Percentiles rank a stretch among this genome's conserved stretches.
phyloP scores from a whole-genome alignment of 2,797 vertebrate species.

The Lithobates pipiens region DNA sequence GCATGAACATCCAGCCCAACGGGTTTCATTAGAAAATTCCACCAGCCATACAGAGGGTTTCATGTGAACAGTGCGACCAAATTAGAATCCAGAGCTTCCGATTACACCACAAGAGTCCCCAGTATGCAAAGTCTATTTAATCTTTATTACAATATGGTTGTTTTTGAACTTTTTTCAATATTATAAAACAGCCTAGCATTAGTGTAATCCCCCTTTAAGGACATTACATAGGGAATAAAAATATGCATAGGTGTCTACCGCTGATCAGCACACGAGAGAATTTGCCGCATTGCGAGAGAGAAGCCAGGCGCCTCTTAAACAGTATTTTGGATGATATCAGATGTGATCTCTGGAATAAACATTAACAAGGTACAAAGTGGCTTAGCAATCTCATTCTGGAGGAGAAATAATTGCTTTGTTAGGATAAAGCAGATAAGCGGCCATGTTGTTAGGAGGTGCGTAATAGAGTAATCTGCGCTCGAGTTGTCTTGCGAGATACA shows the following conservation, averaged over 20 bases:
- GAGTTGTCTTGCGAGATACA: slow-evolving; percentile 2
- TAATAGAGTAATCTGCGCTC: slow-evolving; percentile 40
- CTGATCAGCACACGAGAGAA: background rate
- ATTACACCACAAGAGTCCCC: no score
- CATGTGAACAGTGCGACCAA: no score
- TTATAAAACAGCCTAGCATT: no score
- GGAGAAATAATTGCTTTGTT: slow-evolving; percentile 45
- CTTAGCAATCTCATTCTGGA: slow-evolving; percentile 29
- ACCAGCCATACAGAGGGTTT: no score
- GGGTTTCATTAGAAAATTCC: no score
- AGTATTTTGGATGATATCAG: slow-evolving; percentile 46
- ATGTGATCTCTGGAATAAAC: slow-evolving; percentile 28
- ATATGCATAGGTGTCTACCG: background rate
- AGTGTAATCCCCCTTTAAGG: background rate
- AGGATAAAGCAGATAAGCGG: slow-evolving; percentile 33
- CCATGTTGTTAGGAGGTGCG: slow-evolving; percentile 11
- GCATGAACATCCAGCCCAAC: no score
- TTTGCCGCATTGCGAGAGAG: slow-evolving; percentile 24
- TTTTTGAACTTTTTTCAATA: no score
- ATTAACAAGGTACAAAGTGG: slow-evolving; percentile 45
- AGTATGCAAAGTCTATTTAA: no score
- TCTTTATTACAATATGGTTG: no score
- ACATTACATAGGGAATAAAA: background rate
- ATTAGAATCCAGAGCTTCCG: no score
- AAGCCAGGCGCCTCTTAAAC: background rate